phyloP scores from a whole-genome alignment of 2,888 invertebrate genomes.

The Yponomeuta cagnagella region DNA sequence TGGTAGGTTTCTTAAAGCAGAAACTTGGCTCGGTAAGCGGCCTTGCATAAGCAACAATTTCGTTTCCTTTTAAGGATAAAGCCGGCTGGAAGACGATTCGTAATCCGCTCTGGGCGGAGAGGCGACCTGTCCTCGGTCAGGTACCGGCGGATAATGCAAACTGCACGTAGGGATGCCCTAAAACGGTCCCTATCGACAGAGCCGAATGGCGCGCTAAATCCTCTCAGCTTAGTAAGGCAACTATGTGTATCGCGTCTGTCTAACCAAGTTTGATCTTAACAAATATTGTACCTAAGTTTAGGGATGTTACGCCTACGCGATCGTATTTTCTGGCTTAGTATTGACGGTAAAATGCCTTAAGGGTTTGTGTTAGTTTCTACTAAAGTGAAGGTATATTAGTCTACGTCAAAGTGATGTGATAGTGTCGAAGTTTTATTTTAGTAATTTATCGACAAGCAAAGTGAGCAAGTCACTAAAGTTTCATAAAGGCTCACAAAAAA shows the following conservation, averaged over 20 bases:
- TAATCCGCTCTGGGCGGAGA: conserved; percentile 51
- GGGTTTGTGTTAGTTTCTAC: not conserved
- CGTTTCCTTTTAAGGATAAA: conserved; percentile 62
- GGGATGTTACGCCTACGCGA: not conserved
- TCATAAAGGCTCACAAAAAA: conserved; percentile 15
- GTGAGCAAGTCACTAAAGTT: not conserved
- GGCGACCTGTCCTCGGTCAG: conserved; percentile 33
- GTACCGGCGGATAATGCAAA: conserved; percentile 12
- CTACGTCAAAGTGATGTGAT: not conserved
- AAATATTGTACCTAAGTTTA: not conserved
- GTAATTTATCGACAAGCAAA: not conserved
- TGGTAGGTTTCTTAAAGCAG: conserved; percentile 25
- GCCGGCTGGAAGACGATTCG: conserved; percentile 52
- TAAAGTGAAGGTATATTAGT: not conserved
- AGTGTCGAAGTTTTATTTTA: not conserved
- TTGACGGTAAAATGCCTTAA: not conserved
- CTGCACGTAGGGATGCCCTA: conserved; percentile 12
- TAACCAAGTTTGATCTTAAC: not conserved
- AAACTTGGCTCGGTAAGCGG: conserved; percentile 34
- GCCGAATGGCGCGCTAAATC: not conserved
- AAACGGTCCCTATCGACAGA: conserved; percentile 4
- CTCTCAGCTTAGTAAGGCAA: not conserved
- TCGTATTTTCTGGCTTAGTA: not conserved
- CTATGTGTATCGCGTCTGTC: not conserved
- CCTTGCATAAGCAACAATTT: conserved; percentile 65